Percentiles rank a stretch among this genome's conserved stretches.
phyloP scores from a whole-genome alignment of 1,140 invertebrate species.

The Drosophila sp. region DNA sequence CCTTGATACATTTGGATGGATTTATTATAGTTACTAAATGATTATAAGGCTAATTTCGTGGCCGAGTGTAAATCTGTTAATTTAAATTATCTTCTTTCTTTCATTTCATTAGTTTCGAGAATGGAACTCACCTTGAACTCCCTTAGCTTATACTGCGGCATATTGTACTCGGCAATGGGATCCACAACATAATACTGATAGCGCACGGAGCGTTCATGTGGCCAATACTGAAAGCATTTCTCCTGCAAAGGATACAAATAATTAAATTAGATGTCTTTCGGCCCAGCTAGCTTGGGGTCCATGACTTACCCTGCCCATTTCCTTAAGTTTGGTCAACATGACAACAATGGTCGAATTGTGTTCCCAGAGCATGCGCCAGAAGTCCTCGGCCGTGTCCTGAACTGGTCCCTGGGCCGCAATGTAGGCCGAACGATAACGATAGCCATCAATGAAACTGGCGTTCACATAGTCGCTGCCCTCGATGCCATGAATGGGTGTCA shows the following conservation, averaged over 20 bases:
- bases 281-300: background rate
- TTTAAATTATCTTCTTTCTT: background rate
- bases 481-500: conserved; percentile 94
- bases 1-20: no score
- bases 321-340: conserved; percentile 98
- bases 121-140: conserved; percentile 93
- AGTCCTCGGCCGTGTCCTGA: conserved; percentile 97
- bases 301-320: conserved; percentile 94
- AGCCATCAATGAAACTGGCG: conserved; percentile 98
- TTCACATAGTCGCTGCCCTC: conserved; percentile 99
- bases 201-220: conserved; percentile 96
- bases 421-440: conserved; percentile 95
- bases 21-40: no score
- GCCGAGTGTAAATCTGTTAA: no score
- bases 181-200: conserved; percentile 99
- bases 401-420: conserved; percentile 99
- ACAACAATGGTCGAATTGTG: conserved; percentile 99
- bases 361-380: conserved; percentile 99
- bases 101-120: background rate
- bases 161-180: conserved; percentile 99
- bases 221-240: conserved; percentile 99
- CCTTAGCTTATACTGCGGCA: conserved; percentile 98
- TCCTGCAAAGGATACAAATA: conserved; percentile 86
- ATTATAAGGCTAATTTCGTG: no score
- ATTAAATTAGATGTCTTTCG: background rate